phyloP scores from a whole-genome alignment of 1,140 invertebrate species.

The Aricia agestis region DNA sequence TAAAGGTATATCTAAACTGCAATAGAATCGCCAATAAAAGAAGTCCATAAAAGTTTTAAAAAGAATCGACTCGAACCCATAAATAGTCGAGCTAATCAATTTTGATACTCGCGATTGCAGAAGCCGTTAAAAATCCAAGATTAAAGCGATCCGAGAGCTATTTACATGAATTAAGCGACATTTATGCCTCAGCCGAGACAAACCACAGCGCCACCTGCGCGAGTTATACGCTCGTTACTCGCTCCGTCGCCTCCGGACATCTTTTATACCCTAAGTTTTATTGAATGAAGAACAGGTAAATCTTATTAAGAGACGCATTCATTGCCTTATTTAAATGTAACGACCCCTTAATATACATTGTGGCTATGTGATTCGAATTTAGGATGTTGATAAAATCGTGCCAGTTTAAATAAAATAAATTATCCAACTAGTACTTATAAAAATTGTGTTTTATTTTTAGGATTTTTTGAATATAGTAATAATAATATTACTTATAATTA shows the following conservation, averaged over 20 bases:
- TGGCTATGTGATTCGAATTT: background rate
- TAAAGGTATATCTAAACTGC: background rate
- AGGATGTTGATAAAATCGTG: background rate
- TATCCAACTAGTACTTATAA: too few relatives aligned
- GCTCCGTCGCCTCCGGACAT: conserved; percentile 43
- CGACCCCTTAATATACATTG: conserved; percentile 1
- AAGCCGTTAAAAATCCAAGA: conserved; percentile 50
- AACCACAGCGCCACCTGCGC: conserved; percentile 65
- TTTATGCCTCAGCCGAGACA: conserved; percentile 66
- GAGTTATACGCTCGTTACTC: conserved; percentile 67
- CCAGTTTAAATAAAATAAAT: too few relatives aligned
- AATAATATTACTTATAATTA: too few relatives aligned
- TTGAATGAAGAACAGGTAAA: conserved; percentile 25
- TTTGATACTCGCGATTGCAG: background rate
- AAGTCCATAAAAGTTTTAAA: background rate
- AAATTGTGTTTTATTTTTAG: too few relatives aligned
- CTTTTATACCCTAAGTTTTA: conserved; percentile 39
- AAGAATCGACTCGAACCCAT: background rate
- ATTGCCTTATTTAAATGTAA: conserved; percentile 2
- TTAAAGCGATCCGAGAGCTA: conserved; percentile 47
- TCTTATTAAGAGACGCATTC: conserved; percentile 21
- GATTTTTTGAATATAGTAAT: too few relatives aligned
- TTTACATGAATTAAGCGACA: conserved; percentile 69
- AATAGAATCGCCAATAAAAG: background rate
- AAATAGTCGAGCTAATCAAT: background rate